These are phyloP conservation scores for Acyrthosiphon pisum DNA, from an alignment of 1,140 invertebrate genomes.

Conservation along the genomic window DNA sequence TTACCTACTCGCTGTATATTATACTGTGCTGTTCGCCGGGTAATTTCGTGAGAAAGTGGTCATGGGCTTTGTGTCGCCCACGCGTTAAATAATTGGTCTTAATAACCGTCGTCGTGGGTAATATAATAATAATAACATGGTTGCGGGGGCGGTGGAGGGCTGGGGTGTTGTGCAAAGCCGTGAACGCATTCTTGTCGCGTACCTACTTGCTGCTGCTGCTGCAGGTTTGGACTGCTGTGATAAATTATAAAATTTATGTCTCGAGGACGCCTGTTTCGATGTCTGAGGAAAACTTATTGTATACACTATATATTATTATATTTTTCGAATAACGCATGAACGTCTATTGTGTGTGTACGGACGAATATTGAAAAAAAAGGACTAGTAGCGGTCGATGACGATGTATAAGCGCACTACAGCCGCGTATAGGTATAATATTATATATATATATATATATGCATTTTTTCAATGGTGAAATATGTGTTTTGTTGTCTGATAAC, in stretches of 20 bases:
- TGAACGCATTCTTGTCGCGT: not conserved
- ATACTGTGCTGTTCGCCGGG: not conserved
- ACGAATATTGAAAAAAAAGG: not conserved
- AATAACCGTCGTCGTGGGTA: constrained; percentile 29
- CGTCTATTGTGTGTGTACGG: not conserved
- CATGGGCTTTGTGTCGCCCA: constrained; percentile 17
- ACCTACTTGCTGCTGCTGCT: not conserved
- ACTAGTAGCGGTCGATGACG: not conserved
- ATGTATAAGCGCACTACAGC: not conserved
- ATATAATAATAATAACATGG: not conserved
- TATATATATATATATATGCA: too few species aligned
- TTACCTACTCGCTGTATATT: not conserved
- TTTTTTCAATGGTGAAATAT: constrained; percentile 23
- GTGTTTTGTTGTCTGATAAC: constrained; percentile 13
- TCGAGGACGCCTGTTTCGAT: constrained; percentile 5
- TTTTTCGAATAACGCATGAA: not conserved
- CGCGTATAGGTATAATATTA: not conserved
- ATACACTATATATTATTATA: not conserved
- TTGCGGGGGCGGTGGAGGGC: not conserved
- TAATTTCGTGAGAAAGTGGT: constrained; percentile 47
- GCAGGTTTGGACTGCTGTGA: not conserved
- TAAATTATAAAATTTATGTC: constrained; percentile 38
- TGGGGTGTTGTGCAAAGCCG: not conserved
- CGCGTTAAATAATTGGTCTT: not conserved
- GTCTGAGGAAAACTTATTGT: constrained; percentile 9